Evolutionary conservation across 2,113 vertebrate genomes (phyloP), one percentile per base, ranked within the genome.

Genomic region (Chloropsis hardwickii): DNA sequence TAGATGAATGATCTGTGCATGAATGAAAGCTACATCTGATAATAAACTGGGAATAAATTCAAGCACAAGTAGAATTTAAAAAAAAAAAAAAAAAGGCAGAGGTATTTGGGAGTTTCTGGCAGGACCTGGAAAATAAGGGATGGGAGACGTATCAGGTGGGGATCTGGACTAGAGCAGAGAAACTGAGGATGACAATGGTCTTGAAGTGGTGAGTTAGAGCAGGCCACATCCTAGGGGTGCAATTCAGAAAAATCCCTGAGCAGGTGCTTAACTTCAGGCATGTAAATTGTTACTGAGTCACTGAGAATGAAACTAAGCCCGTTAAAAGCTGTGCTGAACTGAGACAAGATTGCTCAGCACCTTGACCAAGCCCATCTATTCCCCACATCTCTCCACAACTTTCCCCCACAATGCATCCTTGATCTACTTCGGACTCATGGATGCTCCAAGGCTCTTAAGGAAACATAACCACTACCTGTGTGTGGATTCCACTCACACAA

Each of bases 371-470:
- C 10, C 18, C 4, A 0, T 28, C 31, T 79, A 70, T 74, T 28
- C 12, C 48, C 23, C 54, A 53, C 11, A 37, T 39, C 33, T 69
- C 16, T 23, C 33, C 45, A 60, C 54, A 60, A 4, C 15, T 51
- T 77, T 45, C 10, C 45, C 19, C 31, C 53, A 51, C 0, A 0
- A 35, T 5, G 6, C 39, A 64, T 47, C 58, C 24, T 71, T 58
- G 40, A 33, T 27, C 64, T 73, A 4, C 14, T 73, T 35, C 1
- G 8, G 27, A n/a, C 0, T 1, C 20, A 2, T 14, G 70, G 33
- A 17, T 44, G 37, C 21, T 90, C 22, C 10, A 1, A 27, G 22
- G 18, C 23, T 61, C 33, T 39, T 40, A 60, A 45, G 35, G 19
- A 71, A 45, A 27, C 0, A 2, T 23, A 79, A 29, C 44, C 58